Base-by-base conservation (phyloP, 2,797 vertebrate species). In the Dryobates pubescens region DNA sequence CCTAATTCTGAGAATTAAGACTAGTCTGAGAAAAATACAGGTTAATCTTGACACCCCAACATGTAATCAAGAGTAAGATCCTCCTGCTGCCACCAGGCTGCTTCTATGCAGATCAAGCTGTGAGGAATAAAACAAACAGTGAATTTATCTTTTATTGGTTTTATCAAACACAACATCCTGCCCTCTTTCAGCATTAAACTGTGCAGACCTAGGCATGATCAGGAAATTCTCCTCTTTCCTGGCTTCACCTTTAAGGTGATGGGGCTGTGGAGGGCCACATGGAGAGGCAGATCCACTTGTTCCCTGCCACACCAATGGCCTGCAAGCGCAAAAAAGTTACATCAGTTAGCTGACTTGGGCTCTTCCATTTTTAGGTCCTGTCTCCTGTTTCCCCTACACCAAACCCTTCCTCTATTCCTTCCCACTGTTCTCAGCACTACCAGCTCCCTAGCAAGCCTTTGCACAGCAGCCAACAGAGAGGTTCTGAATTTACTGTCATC, bases 141-240 rank as follows among this genome's bases (percentile, higher is more conserved):
- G 22, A 84, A 80, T 4, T 4, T 23, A 22, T n/a, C 27, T 88
- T 68, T 47, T 17, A 43, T 6, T 1, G 1, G 16, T 29, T 77
- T 62, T 51, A 51, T 59, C 49, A 69, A 82, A 56, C 34, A 27
- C 8, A 65, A 24, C 14, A n/a, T 38, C 8, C 30, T 64, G 54
- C 34, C 36, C 6, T 8, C 45, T 36, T 72, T 32, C 29, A n/a
- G 19, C 0, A 0, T 45, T 47, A 22, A 59, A 75, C 3, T 38
- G 36, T 18, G 43, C 47, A 70, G 29, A 47, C 5, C 0, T 2
- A 78, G 69, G 36, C 1, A 0, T 4, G 2, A 13, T 43, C n/a
- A 78, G 27, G 41, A 83, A 0, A 0, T 53, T 70, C 20, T 13
- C 2, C 10, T 63, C 20, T n/a, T 67, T 19, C 32, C 36, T 68